Evolutionary conservation across 2,797 vertebrate genomes (phyloP).

Genomic region (Spatula versicolor): DNA sequence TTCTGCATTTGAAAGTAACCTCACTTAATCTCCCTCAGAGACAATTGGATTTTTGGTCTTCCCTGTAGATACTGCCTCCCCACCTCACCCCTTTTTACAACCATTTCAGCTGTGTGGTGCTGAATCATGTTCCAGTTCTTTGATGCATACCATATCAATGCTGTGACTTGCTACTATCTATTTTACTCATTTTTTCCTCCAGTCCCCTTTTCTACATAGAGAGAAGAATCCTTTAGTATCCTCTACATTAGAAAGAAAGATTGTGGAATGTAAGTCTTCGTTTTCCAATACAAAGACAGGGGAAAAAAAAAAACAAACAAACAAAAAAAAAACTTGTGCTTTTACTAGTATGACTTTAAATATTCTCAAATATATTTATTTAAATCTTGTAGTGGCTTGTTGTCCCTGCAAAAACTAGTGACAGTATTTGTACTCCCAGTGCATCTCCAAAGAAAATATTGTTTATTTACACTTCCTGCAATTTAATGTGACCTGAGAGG

Average conservation of each 20-base stretch:
- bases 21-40: neutral
- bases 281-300: neutral
- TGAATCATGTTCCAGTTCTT: neutral
- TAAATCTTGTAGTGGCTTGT: neutral
- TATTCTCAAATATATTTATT: neutral
- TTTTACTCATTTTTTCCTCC: neutral
- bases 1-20: neutral
- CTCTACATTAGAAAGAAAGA: fast-evolving
- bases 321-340: neutral
- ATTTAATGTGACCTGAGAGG: neutral
- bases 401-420: neutral
- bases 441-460: neutral
- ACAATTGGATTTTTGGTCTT: neutral
- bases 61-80: neutral
- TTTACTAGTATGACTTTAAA: neutral
- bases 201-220: neutral
- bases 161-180: neutral
- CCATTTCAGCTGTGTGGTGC: neutral
- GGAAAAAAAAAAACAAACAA: neutral
- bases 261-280: fast-evolving
- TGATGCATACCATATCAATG: neutral
- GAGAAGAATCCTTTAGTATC: neutral
- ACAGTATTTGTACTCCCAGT: neutral
- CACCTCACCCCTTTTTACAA: neutral
- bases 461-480: neutral